phyloP scores from a whole-genome alignment of 2,888 invertebrate species.

The Hoplodrina ambigua region DNA sequence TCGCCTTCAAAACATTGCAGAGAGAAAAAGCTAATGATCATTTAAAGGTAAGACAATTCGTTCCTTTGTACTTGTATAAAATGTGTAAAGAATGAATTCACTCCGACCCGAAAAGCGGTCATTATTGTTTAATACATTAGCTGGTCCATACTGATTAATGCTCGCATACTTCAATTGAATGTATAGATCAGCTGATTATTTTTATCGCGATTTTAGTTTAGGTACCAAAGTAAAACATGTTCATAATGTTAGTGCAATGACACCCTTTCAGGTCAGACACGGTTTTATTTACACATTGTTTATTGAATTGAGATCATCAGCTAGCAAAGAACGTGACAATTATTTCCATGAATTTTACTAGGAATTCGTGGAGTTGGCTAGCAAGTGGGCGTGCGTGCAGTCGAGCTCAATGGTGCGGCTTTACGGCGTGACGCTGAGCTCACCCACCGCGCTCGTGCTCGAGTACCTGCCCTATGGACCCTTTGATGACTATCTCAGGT shows the following conservation, averaged over 20 bases:
- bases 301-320: no score
- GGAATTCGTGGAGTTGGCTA: conserved; percentile 94
- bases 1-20: conserved; percentile 95
- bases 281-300: no score
- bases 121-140: no score
- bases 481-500: conserved; percentile 93
- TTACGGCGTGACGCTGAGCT: conserved; percentile 94
- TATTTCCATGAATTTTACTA: conserved; percentile 72
- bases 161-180: no score
- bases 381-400: conserved; percentile 94
- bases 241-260: no score
- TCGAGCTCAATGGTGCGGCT: conserved; percentile 94
- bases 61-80: not conserved
- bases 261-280: no score
- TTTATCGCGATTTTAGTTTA: no score
- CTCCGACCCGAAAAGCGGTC: no score
- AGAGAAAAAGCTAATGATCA: conserved; percentile 91
- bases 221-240: no score
- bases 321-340: not conserved
- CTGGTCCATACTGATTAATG: no score
- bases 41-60: conserved; percentile 87
- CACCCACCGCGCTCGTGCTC: conserved; percentile 94
- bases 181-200: no score
- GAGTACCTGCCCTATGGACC: conserved; percentile 95
- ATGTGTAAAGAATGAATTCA: no score